Conservation (phyloP, 1,140 invertebrate genomes). For the Philotrypesis tridentata region DNA sequence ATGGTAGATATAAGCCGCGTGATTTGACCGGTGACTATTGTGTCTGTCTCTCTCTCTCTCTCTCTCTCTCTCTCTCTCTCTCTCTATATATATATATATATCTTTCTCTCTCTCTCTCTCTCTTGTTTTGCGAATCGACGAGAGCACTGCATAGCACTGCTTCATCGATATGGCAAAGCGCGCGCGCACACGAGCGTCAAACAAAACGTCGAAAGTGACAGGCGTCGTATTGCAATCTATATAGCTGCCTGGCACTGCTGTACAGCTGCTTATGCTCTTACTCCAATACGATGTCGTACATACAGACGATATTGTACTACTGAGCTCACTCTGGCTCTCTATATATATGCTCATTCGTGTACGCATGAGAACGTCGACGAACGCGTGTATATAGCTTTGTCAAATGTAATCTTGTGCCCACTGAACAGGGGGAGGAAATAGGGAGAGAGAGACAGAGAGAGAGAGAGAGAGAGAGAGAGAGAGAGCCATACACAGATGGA, state of each 20-base stretch:
- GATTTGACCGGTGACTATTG: slow-evolving; percentile 43
- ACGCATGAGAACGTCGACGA: not conserved
- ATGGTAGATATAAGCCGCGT: slow-evolving; percentile 49
- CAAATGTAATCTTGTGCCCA: not conserved
- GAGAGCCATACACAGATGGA: too few species aligned
- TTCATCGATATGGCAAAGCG: slow-evolving; percentile 38
- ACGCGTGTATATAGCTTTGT: not conserved
- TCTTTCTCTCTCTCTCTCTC: not conserved
- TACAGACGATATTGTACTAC: slow-evolving; percentile 1
- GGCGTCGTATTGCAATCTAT: slow-evolving; percentile 8
- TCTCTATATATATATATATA: not conserved
- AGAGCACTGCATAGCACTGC: not conserved
- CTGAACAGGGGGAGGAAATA: not conserved
- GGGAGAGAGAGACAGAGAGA: too few species aligned
- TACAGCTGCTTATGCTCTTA: not conserved
- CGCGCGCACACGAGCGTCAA: not conserved
- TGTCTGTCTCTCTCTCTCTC: not conserved
- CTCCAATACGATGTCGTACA: not conserved
- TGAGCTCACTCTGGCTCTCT: not conserved
- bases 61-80: not conserved
- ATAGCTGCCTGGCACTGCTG: too few species aligned
- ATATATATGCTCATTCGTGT: not conserved
- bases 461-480: too few species aligned
- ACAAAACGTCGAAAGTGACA: slow-evolving; percentile 44
- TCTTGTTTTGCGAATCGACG: not conserved